Evolutionary conservation across 2,888 invertebrate species (phyloP).

Genomic region (Troilus luridus): DNA sequence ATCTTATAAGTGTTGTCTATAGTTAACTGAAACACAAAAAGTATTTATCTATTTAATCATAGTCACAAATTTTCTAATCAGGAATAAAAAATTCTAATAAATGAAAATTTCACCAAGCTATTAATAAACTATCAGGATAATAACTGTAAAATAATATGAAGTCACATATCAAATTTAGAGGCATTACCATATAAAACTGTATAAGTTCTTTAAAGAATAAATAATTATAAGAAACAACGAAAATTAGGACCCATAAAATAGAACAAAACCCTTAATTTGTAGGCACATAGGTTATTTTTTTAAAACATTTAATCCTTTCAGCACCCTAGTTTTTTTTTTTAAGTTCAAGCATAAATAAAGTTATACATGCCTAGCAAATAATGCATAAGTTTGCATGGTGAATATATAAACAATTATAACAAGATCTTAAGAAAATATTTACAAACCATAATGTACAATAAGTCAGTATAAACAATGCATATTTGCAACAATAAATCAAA

Average conservation of each 20-base stretch:
- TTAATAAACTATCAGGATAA: not conserved
- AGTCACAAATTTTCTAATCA: not conserved
- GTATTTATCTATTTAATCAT: not conserved
- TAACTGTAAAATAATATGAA: too few relatives aligned
- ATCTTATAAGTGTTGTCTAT: not conserved
- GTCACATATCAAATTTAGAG: not conserved
- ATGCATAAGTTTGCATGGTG: conserved; percentile 49
- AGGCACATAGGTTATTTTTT: not conserved
- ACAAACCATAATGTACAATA: conserved; percentile 47
- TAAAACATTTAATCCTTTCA: not conserved
- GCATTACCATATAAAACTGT: not conserved
- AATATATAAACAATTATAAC: conserved; percentile 53
- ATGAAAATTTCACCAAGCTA: not conserved
- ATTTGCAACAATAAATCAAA: conserved; percentile 35
- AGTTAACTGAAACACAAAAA: not conserved
- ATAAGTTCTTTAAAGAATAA: not conserved
- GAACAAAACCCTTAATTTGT: not conserved
- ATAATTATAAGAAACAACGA: not conserved
- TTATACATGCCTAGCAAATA: conserved; percentile 45
- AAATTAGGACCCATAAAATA: not conserved
- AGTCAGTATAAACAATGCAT: conserved; percentile 48
- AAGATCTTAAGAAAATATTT: conserved; percentile 41
- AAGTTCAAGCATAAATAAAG: conserved; percentile 6
- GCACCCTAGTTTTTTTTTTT: conserved; percentile 22
- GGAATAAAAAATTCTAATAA: not conserved